Evolutionary conservation across 1,140 invertebrate species (phyloP), one percentile per base, ranked within the genome.

Genomic region (Cardiocondyla obscurior): DNA sequence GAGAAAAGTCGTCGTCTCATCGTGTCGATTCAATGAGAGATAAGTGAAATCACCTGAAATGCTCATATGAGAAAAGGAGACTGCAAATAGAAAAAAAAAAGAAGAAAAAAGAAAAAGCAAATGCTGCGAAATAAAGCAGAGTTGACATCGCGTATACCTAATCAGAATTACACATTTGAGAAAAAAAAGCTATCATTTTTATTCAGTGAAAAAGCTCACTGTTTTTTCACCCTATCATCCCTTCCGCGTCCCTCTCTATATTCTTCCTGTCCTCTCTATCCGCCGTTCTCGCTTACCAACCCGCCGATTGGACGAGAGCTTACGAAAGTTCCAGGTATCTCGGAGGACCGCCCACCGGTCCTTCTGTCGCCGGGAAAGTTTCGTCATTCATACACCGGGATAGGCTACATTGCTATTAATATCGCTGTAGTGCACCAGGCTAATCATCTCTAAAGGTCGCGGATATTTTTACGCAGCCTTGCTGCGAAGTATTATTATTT

Each of bases 271-370:
- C 64, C 58, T 82, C 62, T 86, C 33, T 69, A 62, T 67, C 74
- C 72, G 46, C 55, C 69, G 81, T 58, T 72, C 55, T 51, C 85
- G 44, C 82, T 44, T 82, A 85, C 76, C 76, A 81, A 83, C 70
- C 83, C 77, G 85, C 88, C 85, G 84, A 93, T 92, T 93, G 92
- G 92, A 84, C 88, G 90, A 77, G 88, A 92, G 89, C 91, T 92
- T 91, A 89, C 91, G 88, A 92, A 92, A 92, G 90, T 93, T 91
- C 87, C 91, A 93, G 92, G 91, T 93, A 91, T 87, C 82, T 86
- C 84, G 77, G 85, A 88, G 91, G 77, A 90, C 89, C 91, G 91
- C 92, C 92, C 89, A 92, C 70, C 86, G 89, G 88, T 85, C 83
- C 87, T 87, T 86, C 84, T 86, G 85, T 81, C 77, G 87, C 87